Evolutionary conservation across 1,140 invertebrate genomes (phyloP).

Genomic region (Elysia chlorotica): DNA sequence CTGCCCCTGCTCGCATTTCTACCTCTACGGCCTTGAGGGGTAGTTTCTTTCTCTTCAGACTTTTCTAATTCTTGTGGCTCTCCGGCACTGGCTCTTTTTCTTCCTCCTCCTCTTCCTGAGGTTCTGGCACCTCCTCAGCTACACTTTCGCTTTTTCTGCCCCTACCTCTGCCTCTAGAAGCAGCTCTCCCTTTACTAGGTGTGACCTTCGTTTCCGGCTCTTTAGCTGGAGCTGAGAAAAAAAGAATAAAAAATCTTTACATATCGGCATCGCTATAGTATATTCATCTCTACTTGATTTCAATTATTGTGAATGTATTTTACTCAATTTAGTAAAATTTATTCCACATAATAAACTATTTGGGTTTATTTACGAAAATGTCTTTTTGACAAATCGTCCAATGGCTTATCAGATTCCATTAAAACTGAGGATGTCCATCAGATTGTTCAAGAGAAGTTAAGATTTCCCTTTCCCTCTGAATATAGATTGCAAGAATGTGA

Average conservation of each 20-base stretch:
- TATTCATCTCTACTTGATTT: neutral
- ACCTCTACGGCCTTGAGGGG: too few relatives aligned
- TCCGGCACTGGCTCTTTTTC: conserved; percentile 3
- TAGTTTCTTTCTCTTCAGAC: neutral
- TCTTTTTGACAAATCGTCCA: neutral
- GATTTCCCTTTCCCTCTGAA: neutral
- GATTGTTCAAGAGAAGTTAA: neutral
- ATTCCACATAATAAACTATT: too few relatives aligned
- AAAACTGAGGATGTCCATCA: neutral
- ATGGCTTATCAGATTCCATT: neutral
- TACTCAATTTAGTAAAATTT: neutral
- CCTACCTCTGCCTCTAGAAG: conserved; percentile 18
- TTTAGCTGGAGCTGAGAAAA: neutral
- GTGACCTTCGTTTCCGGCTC: too few relatives aligned
- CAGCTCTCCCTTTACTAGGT: conserved; percentile 5
- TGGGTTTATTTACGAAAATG: neutral
- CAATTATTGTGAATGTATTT: neutral
- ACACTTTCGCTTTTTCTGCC: neutral
- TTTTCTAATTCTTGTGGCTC: neutral
- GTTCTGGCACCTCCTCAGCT: neutral
- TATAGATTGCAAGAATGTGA: neutral
- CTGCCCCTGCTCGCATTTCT: too few relatives aligned
- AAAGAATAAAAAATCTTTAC: neutral
- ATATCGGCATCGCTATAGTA: neutral
- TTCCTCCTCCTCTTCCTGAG: conserved; percentile 17